These are phyloP conservation scores for Parauchenoglanis ngamensis DNA, from an alignment of 2,797 vertebrate genomes.

Conservation along the genomic window DNA sequence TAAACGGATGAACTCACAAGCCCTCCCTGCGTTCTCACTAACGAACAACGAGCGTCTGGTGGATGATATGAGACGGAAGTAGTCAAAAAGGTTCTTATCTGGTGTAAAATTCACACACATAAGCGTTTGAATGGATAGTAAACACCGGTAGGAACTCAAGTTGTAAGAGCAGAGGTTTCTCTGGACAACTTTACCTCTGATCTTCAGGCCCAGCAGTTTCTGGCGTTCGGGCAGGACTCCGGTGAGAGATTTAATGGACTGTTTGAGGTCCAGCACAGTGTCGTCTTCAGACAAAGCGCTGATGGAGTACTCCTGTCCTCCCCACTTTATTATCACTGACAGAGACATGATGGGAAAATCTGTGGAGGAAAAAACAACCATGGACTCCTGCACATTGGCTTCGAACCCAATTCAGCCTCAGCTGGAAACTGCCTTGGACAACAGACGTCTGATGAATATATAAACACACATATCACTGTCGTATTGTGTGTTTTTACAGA, in stretches of 20 bases:
- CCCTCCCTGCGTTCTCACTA: background rate
- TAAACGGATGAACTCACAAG: too few species aligned
- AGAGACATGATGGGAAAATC: conserved; percentile 82
- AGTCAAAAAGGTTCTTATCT: background rate
- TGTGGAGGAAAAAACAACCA: background rate
- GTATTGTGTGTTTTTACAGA: background rate
- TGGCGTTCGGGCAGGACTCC: conserved; percentile 96
- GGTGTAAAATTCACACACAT: background rate
- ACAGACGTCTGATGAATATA: background rate
- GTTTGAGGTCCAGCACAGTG: conserved; percentile 94
- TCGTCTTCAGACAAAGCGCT: conserved; percentile 95
- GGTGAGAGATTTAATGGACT: conserved; percentile 94
- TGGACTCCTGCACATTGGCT: background rate
- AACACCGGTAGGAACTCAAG: background rate
- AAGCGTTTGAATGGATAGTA: background rate
- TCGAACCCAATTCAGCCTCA: background rate
- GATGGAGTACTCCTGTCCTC: conserved; percentile 96
- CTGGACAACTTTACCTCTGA: conserved; percentile 85
- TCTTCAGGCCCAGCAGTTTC: conserved; percentile 94
- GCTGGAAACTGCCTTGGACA: background rate
- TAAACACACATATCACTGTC: too few species aligned
- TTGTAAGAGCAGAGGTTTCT: background rate
- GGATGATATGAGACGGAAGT: background rate
- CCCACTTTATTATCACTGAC: conserved; percentile 98
- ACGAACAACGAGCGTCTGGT: background rate